Conservation (phyloP, 2,888 invertebrate genomes). For the Crematogaster levior region DNA sequence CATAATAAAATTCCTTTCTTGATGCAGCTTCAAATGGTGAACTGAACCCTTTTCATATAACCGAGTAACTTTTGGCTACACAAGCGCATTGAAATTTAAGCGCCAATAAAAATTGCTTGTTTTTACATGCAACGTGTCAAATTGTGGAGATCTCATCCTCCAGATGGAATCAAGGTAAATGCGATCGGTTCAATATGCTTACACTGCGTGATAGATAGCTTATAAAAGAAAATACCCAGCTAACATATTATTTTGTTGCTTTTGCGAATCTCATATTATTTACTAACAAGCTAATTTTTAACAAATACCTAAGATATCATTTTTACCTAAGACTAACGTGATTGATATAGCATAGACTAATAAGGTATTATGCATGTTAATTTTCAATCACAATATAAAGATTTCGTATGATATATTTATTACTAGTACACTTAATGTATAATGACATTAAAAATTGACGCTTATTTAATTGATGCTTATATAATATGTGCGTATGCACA, state of each 20-base stretch:
- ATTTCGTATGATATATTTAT: conserved; percentile 71
- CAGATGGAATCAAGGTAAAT: conserved; percentile 19
- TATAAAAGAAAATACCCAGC: conserved; percentile 9
- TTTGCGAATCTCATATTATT: conserved; percentile 13
- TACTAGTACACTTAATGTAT: conserved; percentile 64
- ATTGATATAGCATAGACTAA: conserved; percentile 51
- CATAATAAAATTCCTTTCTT: conserved; percentile 83
- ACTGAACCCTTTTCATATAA: conserved; percentile 85
- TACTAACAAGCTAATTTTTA: conserved; percentile 10
- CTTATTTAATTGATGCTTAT: conserved; percentile 54
- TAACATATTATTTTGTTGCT: background rate
- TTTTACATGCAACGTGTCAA: conserved; percentile 72
- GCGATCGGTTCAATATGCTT: background rate
- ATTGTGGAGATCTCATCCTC: conserved; percentile 58
- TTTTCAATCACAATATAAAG: conserved; percentile 62
- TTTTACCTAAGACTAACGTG: background rate
- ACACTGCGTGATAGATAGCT: background rate
- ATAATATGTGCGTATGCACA: conserved; percentile 48
- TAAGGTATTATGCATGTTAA: conserved; percentile 56
- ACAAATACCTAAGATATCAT: background rate
- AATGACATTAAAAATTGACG: conserved; percentile 71
- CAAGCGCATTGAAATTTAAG: conserved; percentile 71
- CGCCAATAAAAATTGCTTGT: conserved; percentile 64
- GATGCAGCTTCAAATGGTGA: conserved; percentile 85
- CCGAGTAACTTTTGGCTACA: conserved; percentile 64